phyloP scores from a whole-genome alignment of 1,140 invertebrate species.

The Drosophila ambigua region DNA sequence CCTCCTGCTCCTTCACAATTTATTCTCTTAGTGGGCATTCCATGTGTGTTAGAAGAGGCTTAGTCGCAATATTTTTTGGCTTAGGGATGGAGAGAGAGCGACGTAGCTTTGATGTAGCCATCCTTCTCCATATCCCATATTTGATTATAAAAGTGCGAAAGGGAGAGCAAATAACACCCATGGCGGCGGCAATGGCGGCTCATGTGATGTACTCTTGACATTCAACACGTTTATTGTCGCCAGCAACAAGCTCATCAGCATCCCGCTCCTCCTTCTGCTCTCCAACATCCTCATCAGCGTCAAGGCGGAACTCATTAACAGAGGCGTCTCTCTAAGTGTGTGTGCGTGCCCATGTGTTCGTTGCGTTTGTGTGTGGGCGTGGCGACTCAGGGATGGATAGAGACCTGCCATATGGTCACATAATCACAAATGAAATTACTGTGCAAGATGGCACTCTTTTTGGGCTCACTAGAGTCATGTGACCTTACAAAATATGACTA shows the following conservation, averaged over 20 bases:
- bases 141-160: conserved; percentile 44
- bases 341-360: conserved; percentile 8
- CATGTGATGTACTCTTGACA: conserved; percentile 48
- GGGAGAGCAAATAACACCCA: conserved; percentile 30
- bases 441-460: background rate
- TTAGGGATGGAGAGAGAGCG: conserved; percentile 10
- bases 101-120: conserved; percentile 30
- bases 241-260: conserved; percentile 53
- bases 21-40: background rate
- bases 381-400: background rate
- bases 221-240: conserved; percentile 62
- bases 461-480: too few relatives aligned
- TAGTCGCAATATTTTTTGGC: conserved; percentile 54
- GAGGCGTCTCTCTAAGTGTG: conserved; percentile 35
- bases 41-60: conserved; percentile 2
- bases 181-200: background rate
- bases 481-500: too few relatives aligned
- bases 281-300: conserved; percentile 54
- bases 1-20: too few relatives aligned
- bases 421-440: background rate
- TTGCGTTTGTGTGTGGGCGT: background rate
- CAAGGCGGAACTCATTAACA: conserved; percentile 59
- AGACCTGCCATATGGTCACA: too few relatives aligned
- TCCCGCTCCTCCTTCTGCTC: background rate
- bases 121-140: conserved; percentile 27